Base-by-base conservation (phyloP, 1,140 invertebrate genomes). In the Lethrus apterus region DNA sequence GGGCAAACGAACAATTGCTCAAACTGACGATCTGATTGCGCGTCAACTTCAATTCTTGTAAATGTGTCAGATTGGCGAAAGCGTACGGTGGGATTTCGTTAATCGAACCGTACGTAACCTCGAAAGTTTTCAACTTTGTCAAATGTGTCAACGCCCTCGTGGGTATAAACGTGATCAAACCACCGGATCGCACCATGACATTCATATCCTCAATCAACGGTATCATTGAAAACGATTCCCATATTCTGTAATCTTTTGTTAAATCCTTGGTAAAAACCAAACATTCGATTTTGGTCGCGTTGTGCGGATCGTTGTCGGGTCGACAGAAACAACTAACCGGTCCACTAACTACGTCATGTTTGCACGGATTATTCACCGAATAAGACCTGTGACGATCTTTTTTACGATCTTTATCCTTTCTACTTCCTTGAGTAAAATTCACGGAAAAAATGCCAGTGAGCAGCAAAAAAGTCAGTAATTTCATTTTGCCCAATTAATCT, bases 81-180 rank as follows among this genome's bases (percentile, higher is more conserved):
- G 82, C 75, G 57, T 75, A 79, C 20, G 81, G 71, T 32, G 70
- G 66, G 1, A 88, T 64, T 0, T 80, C 78, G 32, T 76, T 66
- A 41, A 89, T 80, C 40, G 73, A 80, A 0, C 79, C 83, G 56
- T 86, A 84, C 50, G 80, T 74, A 34, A 88, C 78, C 56, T 75
- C 74, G 48, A 87, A 70, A 23, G 71, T 74, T 56, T 72, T 72
- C 30, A 88, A 66, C 46, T 79, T 74, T 46, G 74, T 77, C 52
- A 87, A 65, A 53, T 78, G 76, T 19, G 73, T 70, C 9, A 87
- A 66, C 14, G 80, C 74, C 56, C 74, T 74, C 1, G 78, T 83
- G 1, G 84, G 84, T 33, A 87, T 73, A 56, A 79, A 82, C 17
- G 72, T 74, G 14, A 86, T 65, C 7, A 72, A 73, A 3, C 79